Conservation (phyloP, 2,797 vertebrate species). For the Platalea minor region DNA sequence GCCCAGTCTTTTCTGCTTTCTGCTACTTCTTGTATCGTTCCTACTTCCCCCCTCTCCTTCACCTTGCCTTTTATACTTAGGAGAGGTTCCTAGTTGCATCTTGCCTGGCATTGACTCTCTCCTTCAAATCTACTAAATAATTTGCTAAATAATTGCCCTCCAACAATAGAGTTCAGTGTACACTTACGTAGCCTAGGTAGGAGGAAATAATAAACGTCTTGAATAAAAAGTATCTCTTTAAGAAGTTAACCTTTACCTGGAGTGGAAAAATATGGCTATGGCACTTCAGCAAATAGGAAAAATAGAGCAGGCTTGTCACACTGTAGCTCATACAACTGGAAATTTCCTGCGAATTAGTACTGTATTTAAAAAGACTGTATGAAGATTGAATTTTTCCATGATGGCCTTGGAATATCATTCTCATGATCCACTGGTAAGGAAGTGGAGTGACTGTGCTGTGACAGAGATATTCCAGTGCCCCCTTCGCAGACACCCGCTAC, state of each 20-base stretch:
- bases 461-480: slow-evolving; percentile 63
- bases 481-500: slow-evolving; percentile 17
- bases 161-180: background rate
- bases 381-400: slow-evolving; percentile 44
- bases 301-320: background rate
- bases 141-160: background rate
- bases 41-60: background rate
- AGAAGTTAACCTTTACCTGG: slow-evolving; percentile 41
- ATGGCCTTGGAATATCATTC: slow-evolving; percentile 40
- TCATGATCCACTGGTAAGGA: slow-evolving; percentile 17
- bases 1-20: background rate
- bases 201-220: background rate
- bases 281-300: slow-evolving; percentile 26
- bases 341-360: slow-evolving; percentile 23
- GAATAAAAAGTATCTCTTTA: background rate
- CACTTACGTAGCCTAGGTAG: background rate
- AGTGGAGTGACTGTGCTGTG: background rate
- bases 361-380: background rate
- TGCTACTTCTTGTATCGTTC: background rate
- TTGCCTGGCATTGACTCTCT: background rate
- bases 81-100: background rate
- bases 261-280: slow-evolving; percentile 27
- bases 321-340: slow-evolving; percentile 27
- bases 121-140: background rate
- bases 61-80: background rate